Evolutionary conservation across 2,888 invertebrate genomes (phyloP).

Genomic region (Artemia sinica): DNA sequence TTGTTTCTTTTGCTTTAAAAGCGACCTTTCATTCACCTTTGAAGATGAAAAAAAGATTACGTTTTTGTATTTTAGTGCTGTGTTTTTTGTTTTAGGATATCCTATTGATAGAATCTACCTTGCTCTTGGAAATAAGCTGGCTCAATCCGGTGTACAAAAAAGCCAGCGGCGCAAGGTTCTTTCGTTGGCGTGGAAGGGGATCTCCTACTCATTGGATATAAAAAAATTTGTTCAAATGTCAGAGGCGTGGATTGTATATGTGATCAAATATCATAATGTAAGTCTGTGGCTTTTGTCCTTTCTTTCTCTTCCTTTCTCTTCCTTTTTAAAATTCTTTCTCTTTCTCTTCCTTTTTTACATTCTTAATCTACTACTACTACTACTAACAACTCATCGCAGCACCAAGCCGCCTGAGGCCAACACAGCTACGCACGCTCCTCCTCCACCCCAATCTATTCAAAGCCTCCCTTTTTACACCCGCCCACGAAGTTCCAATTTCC

Average conservation of each 20-base stretch:
- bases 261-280: background rate
- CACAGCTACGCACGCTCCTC: no score
- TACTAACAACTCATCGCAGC: no score
- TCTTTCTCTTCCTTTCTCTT: no score
- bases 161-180: slow-evolving; percentile 8
- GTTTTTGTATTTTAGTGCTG: background rate
- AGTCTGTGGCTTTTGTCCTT: background rate
- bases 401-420: no score
- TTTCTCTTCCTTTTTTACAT: no score
- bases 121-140: background rate
- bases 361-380: no score
- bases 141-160: background rate
- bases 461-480: no score
- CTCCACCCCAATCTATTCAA: no score
- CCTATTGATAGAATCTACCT: background rate
- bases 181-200: background rate
- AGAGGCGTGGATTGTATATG: background rate
- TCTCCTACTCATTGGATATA: background rate
- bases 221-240: slow-evolving; percentile 1
- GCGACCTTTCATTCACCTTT: no score
- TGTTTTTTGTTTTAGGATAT: background rate
- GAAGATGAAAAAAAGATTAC: background rate
- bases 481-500: no score
- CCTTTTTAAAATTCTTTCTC: no score
- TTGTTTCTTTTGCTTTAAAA: no score